A percentile compares a stretch with the other conserved stretches of the same genome.
Evolutionary conservation across 2,797 vertebrate genomes (phyloP).

Genomic region (Lindbergichthys nudifrons): DNA sequence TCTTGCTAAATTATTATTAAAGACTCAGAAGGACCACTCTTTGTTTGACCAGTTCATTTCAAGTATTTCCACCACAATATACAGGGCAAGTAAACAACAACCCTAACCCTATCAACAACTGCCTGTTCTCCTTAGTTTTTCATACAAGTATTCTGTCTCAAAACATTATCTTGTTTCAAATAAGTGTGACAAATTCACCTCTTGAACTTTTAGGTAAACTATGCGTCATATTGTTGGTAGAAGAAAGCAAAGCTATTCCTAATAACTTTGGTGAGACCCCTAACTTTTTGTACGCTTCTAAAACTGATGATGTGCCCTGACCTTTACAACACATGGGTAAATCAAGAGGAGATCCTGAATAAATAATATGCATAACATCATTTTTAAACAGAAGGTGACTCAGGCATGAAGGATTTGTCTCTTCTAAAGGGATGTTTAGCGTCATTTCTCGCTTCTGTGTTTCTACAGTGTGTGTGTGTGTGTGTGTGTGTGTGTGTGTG

Average conservation of each 20-base stretch:
- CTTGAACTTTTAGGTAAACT: too few species aligned
- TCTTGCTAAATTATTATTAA: too few species aligned
- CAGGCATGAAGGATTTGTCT: constrained; percentile 61
- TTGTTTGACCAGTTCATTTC: too few species aligned
- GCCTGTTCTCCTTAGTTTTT: too few species aligned
- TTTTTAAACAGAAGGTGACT: constrained; percentile 62
- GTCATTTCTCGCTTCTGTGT: constrained; percentile 20
- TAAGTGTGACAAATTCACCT: too few species aligned
- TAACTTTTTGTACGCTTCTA: constrained; percentile 38
- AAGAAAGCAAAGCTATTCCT: background rate
- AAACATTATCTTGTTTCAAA: too few species aligned
- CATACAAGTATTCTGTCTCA: too few species aligned
- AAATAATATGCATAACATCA: constrained; percentile 64
- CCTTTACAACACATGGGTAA: constrained; percentile 59
- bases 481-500: constrained; percentile 21
- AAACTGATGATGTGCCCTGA: constrained; percentile 38
- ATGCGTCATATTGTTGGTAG: too few species aligned
- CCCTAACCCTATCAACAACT: too few species aligned
- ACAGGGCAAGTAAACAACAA: too few species aligned
- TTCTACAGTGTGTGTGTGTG: constrained; percentile 11
- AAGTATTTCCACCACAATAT: too few species aligned
- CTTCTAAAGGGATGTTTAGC: constrained; percentile 45
- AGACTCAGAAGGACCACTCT: too few species aligned
- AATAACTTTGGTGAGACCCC: constrained; percentile 7
- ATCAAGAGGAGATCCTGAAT: constrained; percentile 61